A percentile compares a stretch with the other conserved stretches of the same genome.
Evolutionary conservation across 2,113 vertebrate species (phyloP).

Genomic region (Genyomyrus donnyi): DNA sequence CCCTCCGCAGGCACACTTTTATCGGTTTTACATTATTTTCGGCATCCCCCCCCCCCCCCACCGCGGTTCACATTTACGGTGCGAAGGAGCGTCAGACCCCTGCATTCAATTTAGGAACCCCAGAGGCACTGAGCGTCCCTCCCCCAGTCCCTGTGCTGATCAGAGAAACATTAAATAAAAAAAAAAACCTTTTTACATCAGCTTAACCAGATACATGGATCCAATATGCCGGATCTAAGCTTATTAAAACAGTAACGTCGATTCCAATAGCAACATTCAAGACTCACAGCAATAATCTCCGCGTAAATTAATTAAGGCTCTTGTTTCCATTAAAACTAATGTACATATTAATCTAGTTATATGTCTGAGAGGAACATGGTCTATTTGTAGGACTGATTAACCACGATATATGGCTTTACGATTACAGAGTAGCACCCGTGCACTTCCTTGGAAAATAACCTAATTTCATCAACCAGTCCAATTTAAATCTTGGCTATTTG

Average conservation of each 20-base stretch:
- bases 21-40: neutral
- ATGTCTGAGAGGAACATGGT: neutral
- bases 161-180: neutral
- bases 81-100: neutral
- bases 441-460: constrained; percentile 8
- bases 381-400: constrained; percentile 5
- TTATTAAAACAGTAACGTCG: neutral
- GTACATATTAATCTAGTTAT: neutral
- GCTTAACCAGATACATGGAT: neutral
- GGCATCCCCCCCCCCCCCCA: no score
- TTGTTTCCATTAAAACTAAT: constrained; percentile 13
- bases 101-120: neutral
- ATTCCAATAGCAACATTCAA: neutral
- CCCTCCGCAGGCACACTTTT: neutral
- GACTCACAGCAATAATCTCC: neutral
- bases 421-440: neutral
- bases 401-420: neutral
- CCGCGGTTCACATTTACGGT: neutral
- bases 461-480: neutral
- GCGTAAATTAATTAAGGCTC: neutral
- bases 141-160: neutral
- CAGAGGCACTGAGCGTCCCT: no score
- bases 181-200: neutral
- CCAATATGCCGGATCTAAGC: no score
- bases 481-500: neutral